Evolutionary conservation across 30 jellyfish, hydroid and myxozoan species (phyloP).

Genomic region (Aurelia sp.): DNA sequence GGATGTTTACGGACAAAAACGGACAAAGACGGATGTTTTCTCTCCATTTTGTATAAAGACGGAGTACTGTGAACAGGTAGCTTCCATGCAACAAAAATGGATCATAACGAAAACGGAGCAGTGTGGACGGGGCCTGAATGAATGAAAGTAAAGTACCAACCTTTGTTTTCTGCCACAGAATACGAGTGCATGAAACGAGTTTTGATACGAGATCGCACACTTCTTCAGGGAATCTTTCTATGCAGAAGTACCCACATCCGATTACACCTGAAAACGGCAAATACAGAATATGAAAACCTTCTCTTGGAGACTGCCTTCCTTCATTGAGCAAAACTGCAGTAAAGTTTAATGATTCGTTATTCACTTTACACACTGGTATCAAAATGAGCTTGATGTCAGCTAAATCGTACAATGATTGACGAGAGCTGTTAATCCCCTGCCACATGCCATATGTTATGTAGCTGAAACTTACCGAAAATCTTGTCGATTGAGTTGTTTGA

Average conservation of each 20-base stretch:
- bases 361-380: too few relatives aligned
- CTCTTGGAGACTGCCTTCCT: not conserved
- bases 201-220: slow-evolving; percentile 60
- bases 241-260: slow-evolving; percentile 95
- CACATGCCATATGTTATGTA: not conserved
- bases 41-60: too few relatives aligned
- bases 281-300: too few relatives aligned
- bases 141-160: slow-evolving; percentile 11
- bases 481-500: slow-evolving; percentile 91
- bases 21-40: too few relatives aligned
- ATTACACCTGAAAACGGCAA: slow-evolving; percentile 59
- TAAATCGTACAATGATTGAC: too few relatives aligned
- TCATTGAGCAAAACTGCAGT: not conserved
- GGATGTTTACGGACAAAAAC: too few relatives aligned
- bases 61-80: too few relatives aligned
- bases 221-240: slow-evolving; percentile 64
- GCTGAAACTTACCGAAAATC: slow-evolving; percentile 70
- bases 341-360: too few relatives aligned
- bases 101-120: too few relatives aligned
- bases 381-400: too few relatives aligned
- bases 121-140: too few relatives aligned
- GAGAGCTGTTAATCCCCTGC: not conserved
- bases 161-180: slow-evolving; percentile 94
- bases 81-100: too few relatives aligned
- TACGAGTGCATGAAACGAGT: slow-evolving; percentile 86